Conservation (phyloP, 2,888 invertebrate genomes). For the Drosophila testacea region DNA sequence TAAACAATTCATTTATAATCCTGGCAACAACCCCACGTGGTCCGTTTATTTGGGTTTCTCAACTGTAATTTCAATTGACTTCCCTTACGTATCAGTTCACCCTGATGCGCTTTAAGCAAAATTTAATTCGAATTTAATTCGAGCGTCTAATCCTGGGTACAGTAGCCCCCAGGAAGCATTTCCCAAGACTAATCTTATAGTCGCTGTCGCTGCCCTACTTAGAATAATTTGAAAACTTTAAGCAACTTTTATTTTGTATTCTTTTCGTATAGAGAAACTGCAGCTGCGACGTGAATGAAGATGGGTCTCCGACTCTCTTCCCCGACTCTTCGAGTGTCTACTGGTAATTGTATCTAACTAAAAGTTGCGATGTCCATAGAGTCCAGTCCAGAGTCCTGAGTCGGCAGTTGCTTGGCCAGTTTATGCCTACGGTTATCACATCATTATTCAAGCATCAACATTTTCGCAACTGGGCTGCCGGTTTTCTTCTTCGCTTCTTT, state of each 20-base stretch:
- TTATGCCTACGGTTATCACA: constrained; percentile 81
- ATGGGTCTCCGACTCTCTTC: constrained; percentile 16
- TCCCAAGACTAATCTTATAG: constrained; percentile 65
- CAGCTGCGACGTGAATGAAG: constrained; percentile 66
- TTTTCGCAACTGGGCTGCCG: constrained; percentile 59
- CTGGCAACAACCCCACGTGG: background rate
- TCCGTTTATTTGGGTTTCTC: constrained; percentile 12
- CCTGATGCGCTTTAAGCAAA: constrained; percentile 71
- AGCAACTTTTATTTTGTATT: constrained; percentile 44
- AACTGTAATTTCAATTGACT: constrained; percentile 60
- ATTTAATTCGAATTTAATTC: constrained; percentile 78
- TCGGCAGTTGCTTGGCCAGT: constrained; percentile 52
- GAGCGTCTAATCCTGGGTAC: constrained; percentile 46
- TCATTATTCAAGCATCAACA: constrained; percentile 80
- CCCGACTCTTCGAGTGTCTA: constrained; percentile 1
- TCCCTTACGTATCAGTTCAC: constrained; percentile 70
- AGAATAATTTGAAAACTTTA: constrained; percentile 79
- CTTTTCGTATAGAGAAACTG: constrained; percentile 44
- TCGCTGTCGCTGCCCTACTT: constrained; percentile 67
- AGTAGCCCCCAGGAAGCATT: constrained; percentile 37
- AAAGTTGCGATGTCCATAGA: constrained; percentile 35
- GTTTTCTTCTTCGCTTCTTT: constrained; percentile 8
- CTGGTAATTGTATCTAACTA: constrained; percentile 66
- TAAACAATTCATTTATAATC: constrained; percentile 37
- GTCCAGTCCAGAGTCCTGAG: constrained; percentile 6